phyloP scores from a whole-genome alignment of 1,140 invertebrate species.

The Neuroterus valhalla region DNA sequence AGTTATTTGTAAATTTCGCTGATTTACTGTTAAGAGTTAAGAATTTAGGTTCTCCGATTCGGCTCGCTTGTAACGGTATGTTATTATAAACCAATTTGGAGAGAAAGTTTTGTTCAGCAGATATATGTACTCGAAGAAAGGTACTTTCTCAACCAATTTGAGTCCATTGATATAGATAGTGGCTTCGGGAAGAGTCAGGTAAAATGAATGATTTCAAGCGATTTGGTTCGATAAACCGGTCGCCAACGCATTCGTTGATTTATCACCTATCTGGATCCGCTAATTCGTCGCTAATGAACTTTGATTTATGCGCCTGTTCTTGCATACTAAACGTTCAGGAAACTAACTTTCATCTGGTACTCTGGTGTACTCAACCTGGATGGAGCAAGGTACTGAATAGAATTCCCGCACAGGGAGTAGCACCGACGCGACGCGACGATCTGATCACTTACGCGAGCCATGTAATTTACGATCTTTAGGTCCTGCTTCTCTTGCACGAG shows the following conservation, averaged over 20 bases:
- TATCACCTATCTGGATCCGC: background rate
- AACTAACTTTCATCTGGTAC: slow-evolving; percentile 1
- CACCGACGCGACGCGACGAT: background rate
- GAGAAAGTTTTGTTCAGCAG: no score
- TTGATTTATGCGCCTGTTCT: slow-evolving; percentile 3
- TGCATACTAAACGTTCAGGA: slow-evolving; percentile 8
- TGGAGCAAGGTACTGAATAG: background rate
- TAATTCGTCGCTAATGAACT: slow-evolving; percentile 22
- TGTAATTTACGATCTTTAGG: background rate
- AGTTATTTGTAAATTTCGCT: no score
- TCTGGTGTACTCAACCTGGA: background rate
- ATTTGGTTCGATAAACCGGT: background rate
- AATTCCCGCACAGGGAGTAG: background rate
- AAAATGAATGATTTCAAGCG: background rate
- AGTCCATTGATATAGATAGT: no score
- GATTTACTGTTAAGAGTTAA: no score
- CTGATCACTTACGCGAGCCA: background rate
- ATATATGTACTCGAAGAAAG: no score
- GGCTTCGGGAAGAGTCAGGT: no score
- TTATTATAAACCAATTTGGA: no score
- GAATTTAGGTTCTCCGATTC: no score
- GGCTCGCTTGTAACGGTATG: no score
- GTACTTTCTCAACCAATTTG: no score
- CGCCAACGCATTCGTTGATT: background rate
- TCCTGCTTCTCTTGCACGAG: background rate